These are phyloP conservation scores for Chalcosyrphus nemorum DNA, from an alignment of 2,888 invertebrate genomes.

Conservation along the genomic window DNA sequence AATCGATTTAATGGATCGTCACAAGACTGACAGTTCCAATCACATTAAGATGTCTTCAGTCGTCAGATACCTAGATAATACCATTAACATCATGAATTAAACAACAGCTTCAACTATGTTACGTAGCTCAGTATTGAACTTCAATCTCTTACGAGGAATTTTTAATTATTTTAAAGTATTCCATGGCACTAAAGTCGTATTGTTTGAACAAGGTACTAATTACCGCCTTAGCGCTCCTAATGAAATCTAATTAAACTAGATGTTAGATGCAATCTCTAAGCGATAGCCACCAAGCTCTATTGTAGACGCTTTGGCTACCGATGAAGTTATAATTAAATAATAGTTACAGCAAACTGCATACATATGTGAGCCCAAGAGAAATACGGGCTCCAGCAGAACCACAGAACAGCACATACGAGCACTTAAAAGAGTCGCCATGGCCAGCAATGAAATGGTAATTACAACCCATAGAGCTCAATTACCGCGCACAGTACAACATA, in stretches of 20 bases:
- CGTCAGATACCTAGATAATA: not conserved
- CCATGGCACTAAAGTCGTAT: slow-evolving; percentile 3
- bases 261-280: not conserved
- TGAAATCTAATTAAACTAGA: slow-evolving; percentile 42
- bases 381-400: slow-evolving; percentile 43
- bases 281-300: slow-evolving; percentile 5
- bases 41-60: not conserved
- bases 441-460: slow-evolving; percentile 70
- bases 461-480: slow-evolving; percentile 63
- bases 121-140: not conserved
- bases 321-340: slow-evolving; percentile 43
- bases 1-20: not conserved
- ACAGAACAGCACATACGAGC: slow-evolving; percentile 24
- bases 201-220: slow-evolving; percentile 9
- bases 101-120: not conserved
- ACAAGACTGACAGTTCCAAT: not conserved
- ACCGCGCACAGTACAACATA: slow-evolving; percentile 4
- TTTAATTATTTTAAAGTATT: not conserved
- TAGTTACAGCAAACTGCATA: slow-evolving; percentile 8
- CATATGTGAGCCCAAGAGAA: slow-evolving; percentile 23
- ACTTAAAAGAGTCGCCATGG: slow-evolving; percentile 54
- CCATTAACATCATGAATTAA: slow-evolving; percentile 7
- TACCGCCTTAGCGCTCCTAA: slow-evolving; percentile 20
- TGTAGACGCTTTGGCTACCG: slow-evolving; percentile 56
- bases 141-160: not conserved